A percentile compares a stretch with the other conserved stretches of the same genome.
phyloP scores from a whole-genome alignment of 2,888 invertebrate species.

The Habrosyne pyritoides region DNA sequence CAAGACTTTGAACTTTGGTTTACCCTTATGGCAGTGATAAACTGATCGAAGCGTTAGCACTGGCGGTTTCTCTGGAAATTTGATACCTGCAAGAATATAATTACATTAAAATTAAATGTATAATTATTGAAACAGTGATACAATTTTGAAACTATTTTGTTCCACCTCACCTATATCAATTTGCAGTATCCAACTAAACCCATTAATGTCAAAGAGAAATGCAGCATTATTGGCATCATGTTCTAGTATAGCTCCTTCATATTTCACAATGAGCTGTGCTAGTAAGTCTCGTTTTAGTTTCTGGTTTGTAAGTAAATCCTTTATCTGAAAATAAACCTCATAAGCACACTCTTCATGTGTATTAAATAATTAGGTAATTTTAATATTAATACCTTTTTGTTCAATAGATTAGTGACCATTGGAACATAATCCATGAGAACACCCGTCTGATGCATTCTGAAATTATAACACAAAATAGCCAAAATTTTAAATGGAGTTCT shows the following conservation, averaged over 20 bases:
- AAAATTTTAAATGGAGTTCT: too few species aligned
- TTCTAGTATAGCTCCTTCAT: conserved; percentile 76
- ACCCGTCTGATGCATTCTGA: conserved; percentile 77
- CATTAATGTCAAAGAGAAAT: conserved; percentile 85
- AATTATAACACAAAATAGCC: too few species aligned
- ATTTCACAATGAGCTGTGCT: conserved; percentile 75
- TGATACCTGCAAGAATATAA: conserved; percentile 52
- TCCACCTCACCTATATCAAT: conserved; percentile 76
- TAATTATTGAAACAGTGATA: neutral
- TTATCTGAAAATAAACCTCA: conserved; percentile 54
- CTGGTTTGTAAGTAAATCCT: conserved; percentile 70
- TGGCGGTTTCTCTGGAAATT: conserved; percentile 84
- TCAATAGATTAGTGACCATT: conserved; percentile 78
- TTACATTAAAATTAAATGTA: conserved; percentile 8
- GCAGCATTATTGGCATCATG: conserved; percentile 78
- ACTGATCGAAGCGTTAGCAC: conserved; percentile 79
- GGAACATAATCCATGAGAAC: conserved; percentile 84
- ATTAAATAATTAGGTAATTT: neutral
- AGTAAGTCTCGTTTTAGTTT: conserved; percentile 71
- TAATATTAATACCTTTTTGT: conserved; percentile 66
- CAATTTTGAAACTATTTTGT: too few species aligned
- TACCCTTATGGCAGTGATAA: conserved; percentile 79
- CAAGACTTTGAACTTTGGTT: conserved; percentile 70
- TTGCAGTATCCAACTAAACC: conserved; percentile 85
- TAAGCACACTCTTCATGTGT: neutral